Evolutionary conservation across 2,888 invertebrate species (phyloP).

Genomic region (Cerastis rubricosa): DNA sequence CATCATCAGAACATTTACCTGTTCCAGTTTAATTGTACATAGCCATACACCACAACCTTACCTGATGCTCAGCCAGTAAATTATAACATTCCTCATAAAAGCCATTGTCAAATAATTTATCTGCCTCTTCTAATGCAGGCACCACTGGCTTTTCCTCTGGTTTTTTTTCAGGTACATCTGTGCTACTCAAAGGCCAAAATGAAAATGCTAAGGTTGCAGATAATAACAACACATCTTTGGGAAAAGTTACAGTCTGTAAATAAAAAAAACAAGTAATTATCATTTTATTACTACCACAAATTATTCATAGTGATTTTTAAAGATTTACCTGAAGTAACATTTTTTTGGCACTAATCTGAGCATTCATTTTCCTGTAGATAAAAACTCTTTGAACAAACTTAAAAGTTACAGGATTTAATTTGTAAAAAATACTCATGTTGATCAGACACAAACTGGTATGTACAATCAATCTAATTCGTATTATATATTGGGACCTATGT

Average conservation of each 20-base stretch:
- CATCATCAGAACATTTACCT: background rate
- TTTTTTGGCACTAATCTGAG: conserved; percentile 24
- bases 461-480: background rate
- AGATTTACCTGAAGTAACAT: conserved; percentile 38
- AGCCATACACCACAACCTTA: conserved; percentile 68
- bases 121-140: conserved; percentile 91
- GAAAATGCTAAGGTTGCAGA: conserved; percentile 74
- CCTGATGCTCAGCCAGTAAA: conserved; percentile 90
- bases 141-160: conserved; percentile 70
- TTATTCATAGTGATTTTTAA: background rate
- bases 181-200: conserved; percentile 81
- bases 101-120: conserved; percentile 92
- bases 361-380: conserved; percentile 28
- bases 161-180: conserved; percentile 62
- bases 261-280: background rate
- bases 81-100: conserved; percentile 92
- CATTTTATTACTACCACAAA: no score
- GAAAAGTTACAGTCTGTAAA: conserved; percentile 52
- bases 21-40: background rate
- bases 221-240: conserved; percentile 51
- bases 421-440: conserved; percentile 44
- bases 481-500: no score
- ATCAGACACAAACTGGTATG: background rate
- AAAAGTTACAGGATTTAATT: conserved; percentile 52
- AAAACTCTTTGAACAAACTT: conserved; percentile 46